A percentile compares a stretch with the other conserved stretches of the same genome.
Conservation (phyloP, 2,113 vertebrate species). For the Formicarius rufipectus region DNA sequence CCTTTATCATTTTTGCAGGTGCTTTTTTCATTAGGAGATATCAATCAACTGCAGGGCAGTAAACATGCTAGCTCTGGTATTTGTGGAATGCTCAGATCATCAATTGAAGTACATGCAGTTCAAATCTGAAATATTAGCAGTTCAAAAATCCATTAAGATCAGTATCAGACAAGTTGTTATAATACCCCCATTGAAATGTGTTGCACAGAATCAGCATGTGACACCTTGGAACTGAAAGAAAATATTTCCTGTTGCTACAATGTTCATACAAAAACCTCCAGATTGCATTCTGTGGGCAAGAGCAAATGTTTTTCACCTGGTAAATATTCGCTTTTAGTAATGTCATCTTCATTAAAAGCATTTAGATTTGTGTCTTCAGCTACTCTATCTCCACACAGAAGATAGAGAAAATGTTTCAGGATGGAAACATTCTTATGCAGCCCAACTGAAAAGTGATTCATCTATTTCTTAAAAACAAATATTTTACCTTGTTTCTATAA, state of each 20-base stretch:
- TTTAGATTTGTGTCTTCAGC: neutral
- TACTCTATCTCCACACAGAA: neutral
- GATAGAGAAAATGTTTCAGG: neutral
- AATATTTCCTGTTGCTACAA: slow-evolving; percentile 28
- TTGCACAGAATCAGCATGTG: neutral
- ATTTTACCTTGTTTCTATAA: neutral
- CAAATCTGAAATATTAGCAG: slow-evolving; percentile 62
- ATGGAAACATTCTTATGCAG: neutral
- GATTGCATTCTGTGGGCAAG: neutral
- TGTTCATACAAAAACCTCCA: neutral
- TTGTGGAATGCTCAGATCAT: slow-evolving; percentile 59
- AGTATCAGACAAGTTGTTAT: slow-evolving; percentile 6
- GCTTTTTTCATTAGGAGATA: slow-evolving; percentile 62
- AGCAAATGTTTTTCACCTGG: neutral
- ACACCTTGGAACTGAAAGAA: slow-evolving; percentile 21
- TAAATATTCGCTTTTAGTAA: neutral
- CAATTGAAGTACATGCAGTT: slow-evolving; percentile 49
- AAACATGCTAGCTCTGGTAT: slow-evolving; percentile 60
- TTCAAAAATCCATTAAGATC: slow-evolving; percentile 67
- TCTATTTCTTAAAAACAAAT: neutral
- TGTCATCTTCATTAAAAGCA: neutral
- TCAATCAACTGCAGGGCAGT: slow-evolving; percentile 59
- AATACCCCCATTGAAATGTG: slow-evolving; percentile 16
- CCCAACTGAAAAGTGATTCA: neutral
- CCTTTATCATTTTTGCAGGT: slow-evolving; percentile 64